Base-by-base conservation (phyloP, 2,797 vertebrate genomes). In the Sciurus vulgaris region DNA sequence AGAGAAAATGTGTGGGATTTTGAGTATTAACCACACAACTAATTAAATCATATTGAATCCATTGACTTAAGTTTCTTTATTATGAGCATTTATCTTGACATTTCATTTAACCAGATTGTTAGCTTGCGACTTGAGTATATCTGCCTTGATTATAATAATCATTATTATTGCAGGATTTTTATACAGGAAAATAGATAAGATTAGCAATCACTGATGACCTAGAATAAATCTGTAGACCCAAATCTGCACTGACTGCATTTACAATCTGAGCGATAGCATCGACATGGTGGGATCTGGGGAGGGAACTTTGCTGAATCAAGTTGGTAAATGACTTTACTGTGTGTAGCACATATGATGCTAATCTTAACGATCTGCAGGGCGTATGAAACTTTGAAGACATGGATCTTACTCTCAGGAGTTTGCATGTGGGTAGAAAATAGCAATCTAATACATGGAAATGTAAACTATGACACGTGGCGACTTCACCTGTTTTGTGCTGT, bases 1-100 rank as follows among this genome's bases (percentile, higher is more conserved):
- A 56, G 84, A 94, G 28, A 84, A 92, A 96, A 51, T 54, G 96
- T 86, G 3, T 86, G 78, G 54, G n/a, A 95, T 65, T 74, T 86
- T 79, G 38, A n/a, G 56, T 91, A 97, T 94, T 82, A 96, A 94
- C 24, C n/a, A 38, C 54, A 95, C 8, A 44, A 76, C 56, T 97
- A 95, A 91, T 96, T 94, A 97, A 97, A 97, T 97, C 88, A 56
- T 78, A 51, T 63, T 63, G 92, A 97, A 97, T 94, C 7, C 8
- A 78, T 67, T 97, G 90, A 95, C 79, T 92, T 92, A 73, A 15
- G 12, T 33, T 92, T 96, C 14, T 79, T 94, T 94, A 95, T 95
- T 91, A 44, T 77, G 65, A 96, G 33, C 81, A 49, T 96, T 96
- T 97, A 79, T 94, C 26, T 87, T 95, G 24, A 56, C 94, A 95